A percentile compares a stretch with the other conserved stretches of the same genome.
Evolutionary conservation across 1,140 invertebrate genomes (phyloP).

Genomic region (Polypedilum vanderplanki): DNA sequence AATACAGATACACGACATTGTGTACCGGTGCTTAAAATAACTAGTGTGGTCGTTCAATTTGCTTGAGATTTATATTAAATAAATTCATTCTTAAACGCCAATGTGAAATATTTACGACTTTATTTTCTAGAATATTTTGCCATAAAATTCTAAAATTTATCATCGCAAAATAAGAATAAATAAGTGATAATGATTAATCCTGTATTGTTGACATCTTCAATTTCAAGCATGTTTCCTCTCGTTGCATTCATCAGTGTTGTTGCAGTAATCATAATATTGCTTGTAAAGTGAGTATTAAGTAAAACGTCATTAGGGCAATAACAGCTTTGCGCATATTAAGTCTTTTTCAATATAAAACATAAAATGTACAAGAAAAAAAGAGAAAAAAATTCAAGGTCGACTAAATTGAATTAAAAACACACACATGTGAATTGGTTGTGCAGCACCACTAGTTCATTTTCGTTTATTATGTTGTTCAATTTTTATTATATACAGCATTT

Average conservation of each 20-base stretch:
- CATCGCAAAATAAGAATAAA: neutral
- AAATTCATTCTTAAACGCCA: too few relatives aligned
- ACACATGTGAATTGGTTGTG: neutral
- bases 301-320: too few relatives aligned
- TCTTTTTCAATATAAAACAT: neutral
- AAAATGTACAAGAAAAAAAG: neutral
- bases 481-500: neutral
- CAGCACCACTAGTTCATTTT: neutral
- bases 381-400: slow-evolving; percentile 5
- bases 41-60: neutral
- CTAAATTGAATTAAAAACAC: neutral
- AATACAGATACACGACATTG: neutral
- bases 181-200: slow-evolving; percentile 11
- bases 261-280: neutral
- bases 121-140: neutral
- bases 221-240: neutral
- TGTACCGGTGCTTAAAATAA: neutral
- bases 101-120: too few relatives aligned
- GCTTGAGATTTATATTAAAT: neutral
- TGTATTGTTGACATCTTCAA: neutral
- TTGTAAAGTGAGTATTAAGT: slow-evolving; percentile 14
- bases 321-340: neutral
- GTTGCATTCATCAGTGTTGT: neutral
- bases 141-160: neutral
- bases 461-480: neutral